Evolutionary conservation across 2,113 vertebrate genomes (phyloP).

Genomic region (Petaurus breviceps): DNA sequence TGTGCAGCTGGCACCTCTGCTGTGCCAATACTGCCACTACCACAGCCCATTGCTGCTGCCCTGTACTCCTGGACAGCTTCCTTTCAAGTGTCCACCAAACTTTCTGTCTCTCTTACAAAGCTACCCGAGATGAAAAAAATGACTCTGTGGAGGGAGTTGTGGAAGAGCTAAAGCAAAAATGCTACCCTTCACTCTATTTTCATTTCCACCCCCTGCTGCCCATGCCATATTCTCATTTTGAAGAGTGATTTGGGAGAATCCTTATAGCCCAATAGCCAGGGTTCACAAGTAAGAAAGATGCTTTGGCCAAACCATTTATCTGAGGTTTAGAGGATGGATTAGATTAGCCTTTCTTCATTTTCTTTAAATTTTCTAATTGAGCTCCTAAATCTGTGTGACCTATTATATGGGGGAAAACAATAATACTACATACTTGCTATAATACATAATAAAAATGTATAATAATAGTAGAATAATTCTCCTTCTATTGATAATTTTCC

Average conservation of each 20-base stretch:
- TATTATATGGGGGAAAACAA: background rate
- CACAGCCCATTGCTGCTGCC: background rate
- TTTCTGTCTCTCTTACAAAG: background rate
- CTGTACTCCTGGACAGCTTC: background rate
- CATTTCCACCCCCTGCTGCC: no score
- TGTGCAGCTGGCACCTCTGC: background rate
- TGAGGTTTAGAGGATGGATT: background rate
- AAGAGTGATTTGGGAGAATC: background rate
- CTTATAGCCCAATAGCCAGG: background rate
- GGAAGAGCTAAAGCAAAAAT: background rate
- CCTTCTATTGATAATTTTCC: background rate
- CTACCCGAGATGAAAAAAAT: background rate
- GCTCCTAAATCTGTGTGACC: background rate
- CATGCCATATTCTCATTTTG: background rate
- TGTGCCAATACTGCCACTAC: background rate
- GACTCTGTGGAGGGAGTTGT: background rate
- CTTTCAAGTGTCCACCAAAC: background rate
- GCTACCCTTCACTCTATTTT: background rate
- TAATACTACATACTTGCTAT: background rate
- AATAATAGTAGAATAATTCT: background rate
- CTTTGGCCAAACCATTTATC: background rate
- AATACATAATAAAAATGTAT: background rate
- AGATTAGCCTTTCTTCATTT: background rate
- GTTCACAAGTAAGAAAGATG: background rate
- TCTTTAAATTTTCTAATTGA: background rate